phyloP scores from a whole-genome alignment of 2,113 vertebrate species.

The Myanophis thanlyinensis region DNA sequence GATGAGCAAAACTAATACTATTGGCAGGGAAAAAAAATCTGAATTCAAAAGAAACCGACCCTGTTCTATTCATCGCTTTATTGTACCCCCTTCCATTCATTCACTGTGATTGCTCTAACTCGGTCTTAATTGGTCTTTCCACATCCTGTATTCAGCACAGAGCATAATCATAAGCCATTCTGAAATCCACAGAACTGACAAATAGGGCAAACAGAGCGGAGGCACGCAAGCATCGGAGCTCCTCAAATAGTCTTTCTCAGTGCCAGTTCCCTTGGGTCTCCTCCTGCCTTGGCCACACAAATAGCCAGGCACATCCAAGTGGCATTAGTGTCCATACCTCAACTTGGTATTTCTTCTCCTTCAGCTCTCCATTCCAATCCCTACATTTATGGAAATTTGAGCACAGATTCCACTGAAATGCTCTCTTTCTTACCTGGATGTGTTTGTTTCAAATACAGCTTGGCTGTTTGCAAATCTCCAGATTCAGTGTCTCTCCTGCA shows the following conservation, averaged over 20 bases:
- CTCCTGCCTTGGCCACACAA: not conserved
- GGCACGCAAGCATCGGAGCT: not conserved
- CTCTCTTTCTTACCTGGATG: constrained; percentile 46
- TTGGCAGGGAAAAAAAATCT: not conserved
- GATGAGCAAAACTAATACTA: not conserved
- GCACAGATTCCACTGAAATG: rapidly evolving
- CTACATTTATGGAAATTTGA: rapidly evolving
- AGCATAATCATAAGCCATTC: not conserved
- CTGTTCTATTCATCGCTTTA: not conserved
- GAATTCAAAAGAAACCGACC: not conserved
- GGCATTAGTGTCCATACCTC: not conserved
- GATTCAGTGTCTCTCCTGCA: not conserved
- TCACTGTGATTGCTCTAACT: not conserved
- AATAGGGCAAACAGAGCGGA: no score
- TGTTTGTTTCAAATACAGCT: not conserved
- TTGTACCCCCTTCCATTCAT: not conserved
- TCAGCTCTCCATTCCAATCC: not conserved
- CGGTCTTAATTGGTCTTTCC: not conserved
- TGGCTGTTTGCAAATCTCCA: rapidly evolving
- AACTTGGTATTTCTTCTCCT: not conserved
- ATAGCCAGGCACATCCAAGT: not conserved
- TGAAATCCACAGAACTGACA: not conserved
- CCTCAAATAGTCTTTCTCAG: not conserved
- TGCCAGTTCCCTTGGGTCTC: not conserved
- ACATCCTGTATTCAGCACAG: not conserved